Evolutionary conservation across 2,113 vertebrate genomes (phyloP).

Genomic region (Damaliscus lunatus): DNA sequence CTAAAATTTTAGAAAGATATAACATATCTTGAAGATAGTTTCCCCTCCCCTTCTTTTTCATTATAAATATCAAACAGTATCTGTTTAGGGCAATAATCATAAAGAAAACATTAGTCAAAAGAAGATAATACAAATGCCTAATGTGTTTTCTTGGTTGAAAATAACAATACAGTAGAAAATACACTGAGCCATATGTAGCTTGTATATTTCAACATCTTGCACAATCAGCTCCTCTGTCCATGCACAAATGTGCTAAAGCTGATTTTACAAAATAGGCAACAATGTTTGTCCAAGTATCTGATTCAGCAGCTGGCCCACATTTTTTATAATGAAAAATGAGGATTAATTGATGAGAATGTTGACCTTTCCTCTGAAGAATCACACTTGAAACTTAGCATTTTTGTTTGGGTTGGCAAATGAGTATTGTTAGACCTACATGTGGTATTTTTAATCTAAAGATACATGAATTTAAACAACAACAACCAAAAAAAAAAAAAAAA

Average conservation of each 20-base stretch:
- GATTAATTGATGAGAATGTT: slow-evolving; percentile 68
- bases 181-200: slow-evolving; percentile 56
- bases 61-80: not conserved
- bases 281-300: slow-evolving; percentile 65
- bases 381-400: slow-evolving; percentile 26
- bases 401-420: slow-evolving; percentile 20
- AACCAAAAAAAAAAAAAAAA: not conserved
- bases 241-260: slow-evolving; percentile 70
- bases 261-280: slow-evolving; percentile 72
- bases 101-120: slow-evolving; percentile 30
- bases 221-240: slow-evolving; percentile 69
- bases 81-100: not conserved
- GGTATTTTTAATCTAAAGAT: slow-evolving; percentile 45
- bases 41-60: not conserved
- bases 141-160: slow-evolving; percentile 46
- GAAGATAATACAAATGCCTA: slow-evolving; percentile 19
- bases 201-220: slow-evolving; percentile 67
- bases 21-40: not conserved
- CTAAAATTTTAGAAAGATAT: not conserved
- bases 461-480: not conserved
- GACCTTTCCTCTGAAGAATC: slow-evolving; percentile 57
- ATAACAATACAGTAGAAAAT: slow-evolving; percentile 52
- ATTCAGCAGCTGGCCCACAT: slow-evolving; percentile 73
- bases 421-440: not conserved
- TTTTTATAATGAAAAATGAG: slow-evolving; percentile 69